Evolutionary conservation across 1,140 invertebrate genomes (phyloP).

Genomic region (Drosophila parabipectinata): DNA sequence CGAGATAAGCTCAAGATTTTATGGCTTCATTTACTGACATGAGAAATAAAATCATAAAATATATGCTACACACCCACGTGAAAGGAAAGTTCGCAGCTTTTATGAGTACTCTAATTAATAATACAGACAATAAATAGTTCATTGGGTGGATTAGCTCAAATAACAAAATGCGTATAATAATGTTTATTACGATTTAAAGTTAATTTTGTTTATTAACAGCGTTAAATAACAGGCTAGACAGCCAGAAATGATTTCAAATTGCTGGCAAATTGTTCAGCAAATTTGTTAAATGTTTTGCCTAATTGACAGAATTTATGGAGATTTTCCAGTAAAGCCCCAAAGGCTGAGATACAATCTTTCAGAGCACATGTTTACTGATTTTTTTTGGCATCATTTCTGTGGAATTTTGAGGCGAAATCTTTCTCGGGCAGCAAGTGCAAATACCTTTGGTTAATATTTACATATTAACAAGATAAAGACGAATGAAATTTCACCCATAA

Average conservation of each 20-base stretch:
- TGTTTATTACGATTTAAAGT: conserved; percentile 22
- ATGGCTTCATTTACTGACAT: conserved; percentile 10
- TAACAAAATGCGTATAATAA: conserved; percentile 26
- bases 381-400: conserved; percentile 37
- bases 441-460: conserved; percentile 51
- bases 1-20: conserved; percentile 21
- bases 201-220: conserved; percentile 17
- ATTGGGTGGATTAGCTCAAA: conserved; percentile 9
- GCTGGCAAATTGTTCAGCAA: conserved; percentile 10
- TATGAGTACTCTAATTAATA: conserved; percentile 32
- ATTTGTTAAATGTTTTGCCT: conserved; percentile 24
- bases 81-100: conserved; percentile 25
- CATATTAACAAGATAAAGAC: conserved; percentile 26
- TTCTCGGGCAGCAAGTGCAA: conserved; percentile 38
- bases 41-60: conserved; percentile 23
- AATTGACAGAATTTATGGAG: conserved; percentile 6
- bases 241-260: conserved; percentile 34
- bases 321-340: conserved; percentile 3
- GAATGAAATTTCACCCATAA: conserved; percentile 46
- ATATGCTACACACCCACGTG: conserved; percentile 21
- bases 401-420: conserved; percentile 53
- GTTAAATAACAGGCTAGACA: conserved; percentile 38
- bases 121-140: conserved; percentile 26
- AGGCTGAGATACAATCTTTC: not conserved
- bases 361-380: not conserved